These are phyloP conservation scores for Oxyura jamaicensis DNA, from an alignment of 2,113 vertebrate species.

Conservation along the genomic window DNA sequence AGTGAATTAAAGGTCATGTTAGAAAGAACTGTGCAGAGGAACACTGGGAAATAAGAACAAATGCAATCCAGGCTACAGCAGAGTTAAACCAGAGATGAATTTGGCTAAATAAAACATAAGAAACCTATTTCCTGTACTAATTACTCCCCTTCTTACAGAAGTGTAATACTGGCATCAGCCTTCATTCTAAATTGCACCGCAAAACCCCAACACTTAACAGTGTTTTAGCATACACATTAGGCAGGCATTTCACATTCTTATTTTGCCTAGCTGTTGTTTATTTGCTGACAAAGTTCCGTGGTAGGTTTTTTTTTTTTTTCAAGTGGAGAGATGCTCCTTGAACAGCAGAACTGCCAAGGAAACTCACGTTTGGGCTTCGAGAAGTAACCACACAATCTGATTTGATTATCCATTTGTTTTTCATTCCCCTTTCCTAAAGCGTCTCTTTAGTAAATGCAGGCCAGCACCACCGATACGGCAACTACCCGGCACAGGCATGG, in stretches of 20 bases:
- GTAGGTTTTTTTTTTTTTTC: background rate
- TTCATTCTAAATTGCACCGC: constrained; percentile 32
- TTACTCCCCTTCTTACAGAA: constrained; percentile 36
- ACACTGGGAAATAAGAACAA: constrained; percentile 20
- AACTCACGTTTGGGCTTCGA: background rate
- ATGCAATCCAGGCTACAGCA: background rate
- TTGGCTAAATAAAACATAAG: constrained; percentile 60
- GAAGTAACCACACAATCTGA: background rate
- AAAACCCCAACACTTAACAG: constrained; percentile 46
- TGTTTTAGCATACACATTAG: background rate
- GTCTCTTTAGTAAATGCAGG: background rate
- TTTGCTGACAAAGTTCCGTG: background rate
- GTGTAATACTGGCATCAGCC: constrained; percentile 27
- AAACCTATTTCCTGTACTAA: constrained; percentile 66
- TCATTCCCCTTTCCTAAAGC: background rate
- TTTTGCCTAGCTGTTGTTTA: background rate
- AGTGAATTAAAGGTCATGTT: background rate
- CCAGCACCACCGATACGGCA: background rate
- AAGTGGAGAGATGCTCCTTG: background rate
- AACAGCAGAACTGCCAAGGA: background rate
- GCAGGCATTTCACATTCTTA: background rate
- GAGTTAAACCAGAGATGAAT: constrained; percentile 58
- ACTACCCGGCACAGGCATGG: background rate
- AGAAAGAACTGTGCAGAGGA: background rate
- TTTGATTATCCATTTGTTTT: background rate